phyloP scores from a whole-genome alignment of 2,888 invertebrate genomes.

The Eristalinus sepulchralis region DNA sequence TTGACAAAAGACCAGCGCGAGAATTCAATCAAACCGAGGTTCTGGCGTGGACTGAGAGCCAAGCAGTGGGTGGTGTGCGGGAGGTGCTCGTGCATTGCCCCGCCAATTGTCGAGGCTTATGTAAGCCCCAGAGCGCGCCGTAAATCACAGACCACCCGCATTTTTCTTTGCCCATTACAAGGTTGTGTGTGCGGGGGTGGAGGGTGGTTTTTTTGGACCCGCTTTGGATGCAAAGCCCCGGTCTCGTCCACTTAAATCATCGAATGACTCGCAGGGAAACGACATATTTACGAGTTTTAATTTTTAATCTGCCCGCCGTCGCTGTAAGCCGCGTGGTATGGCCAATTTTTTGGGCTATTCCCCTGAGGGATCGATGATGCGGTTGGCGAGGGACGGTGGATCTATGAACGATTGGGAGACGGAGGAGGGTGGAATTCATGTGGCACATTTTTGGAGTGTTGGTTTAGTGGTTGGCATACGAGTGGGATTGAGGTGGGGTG shows the following conservation, averaged over 20 bases:
- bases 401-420: neutral
- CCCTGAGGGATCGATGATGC: slow-evolving; percentile 1
- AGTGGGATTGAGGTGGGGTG: no score
- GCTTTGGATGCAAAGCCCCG: neutral
- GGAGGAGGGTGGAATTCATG: neutral
- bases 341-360: slow-evolving; percentile 17
- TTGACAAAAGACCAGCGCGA: slow-evolving; percentile 71
- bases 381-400: neutral
- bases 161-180: slow-evolving; percentile 54
- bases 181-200: slow-evolving; percentile 18
- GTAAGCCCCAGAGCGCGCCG: slow-evolving; percentile 68
- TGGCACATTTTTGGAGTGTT: neutral
- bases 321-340: neutral
- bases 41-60: neutral
- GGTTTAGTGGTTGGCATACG: neutral
- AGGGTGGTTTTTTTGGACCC: slow-evolving; percentile 39
- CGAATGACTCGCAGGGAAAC: slow-evolving; percentile 55
- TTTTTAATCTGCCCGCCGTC: slow-evolving; percentile 52
- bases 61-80: neutral
- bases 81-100: slow-evolving; percentile 50
- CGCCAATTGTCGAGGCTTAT: slow-evolving; percentile 38
- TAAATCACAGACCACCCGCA: slow-evolving; percentile 64
- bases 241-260: slow-evolving; percentile 56
- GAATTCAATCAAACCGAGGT: slow-evolving; percentile 64
- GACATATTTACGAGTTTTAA: slow-evolving; percentile 71